Percentiles rank a stretch among this genome's conserved stretches.
Conservation (phyloP, 2,888 invertebrate genomes). For the Anorthoa munda region DNA sequence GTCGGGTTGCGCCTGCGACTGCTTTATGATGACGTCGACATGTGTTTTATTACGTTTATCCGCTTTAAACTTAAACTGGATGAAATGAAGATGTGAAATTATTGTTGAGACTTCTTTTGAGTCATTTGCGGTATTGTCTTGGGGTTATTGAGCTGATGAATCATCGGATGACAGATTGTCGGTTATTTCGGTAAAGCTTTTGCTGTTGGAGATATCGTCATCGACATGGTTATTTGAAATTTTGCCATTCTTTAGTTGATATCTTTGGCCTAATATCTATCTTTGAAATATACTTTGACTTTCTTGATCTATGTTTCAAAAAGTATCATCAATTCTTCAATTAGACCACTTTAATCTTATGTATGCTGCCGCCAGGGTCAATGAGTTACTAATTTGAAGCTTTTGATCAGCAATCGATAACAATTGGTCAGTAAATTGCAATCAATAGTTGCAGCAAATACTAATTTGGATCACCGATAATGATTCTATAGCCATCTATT, state of each 20-base stretch:
- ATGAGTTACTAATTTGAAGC: conserved; percentile 11
- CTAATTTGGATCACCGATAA: conserved; percentile 23
- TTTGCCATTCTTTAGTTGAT: background rate
- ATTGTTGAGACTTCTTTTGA: conserved; percentile 45
- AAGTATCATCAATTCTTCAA: background rate
- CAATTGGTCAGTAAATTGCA: background rate
- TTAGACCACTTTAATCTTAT: background rate
- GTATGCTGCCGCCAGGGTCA: background rate
- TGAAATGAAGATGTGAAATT: conserved; percentile 54
- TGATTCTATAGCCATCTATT: background rate
- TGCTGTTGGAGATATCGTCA: background rate
- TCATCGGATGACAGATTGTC: conserved; percentile 30
- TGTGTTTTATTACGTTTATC: conserved; percentile 58
- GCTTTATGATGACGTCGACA: conserved; percentile 68
- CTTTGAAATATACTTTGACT: background rate
- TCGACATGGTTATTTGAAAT: background rate
- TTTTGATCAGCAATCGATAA: conserved; percentile 10
- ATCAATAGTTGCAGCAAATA: conserved; percentile 4
- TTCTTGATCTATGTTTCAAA: background rate
- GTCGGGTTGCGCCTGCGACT: conserved; percentile 73
- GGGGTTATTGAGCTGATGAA: conserved; percentile 46
- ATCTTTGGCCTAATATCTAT: background rate
- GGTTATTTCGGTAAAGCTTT: conserved; percentile 17
- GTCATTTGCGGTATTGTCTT: conserved; percentile 50
- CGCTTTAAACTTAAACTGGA: conserved; percentile 57